Evolutionary conservation across 1,140 invertebrate genomes (phyloP).

Genomic region (Brachionus plicatilis): DNA sequence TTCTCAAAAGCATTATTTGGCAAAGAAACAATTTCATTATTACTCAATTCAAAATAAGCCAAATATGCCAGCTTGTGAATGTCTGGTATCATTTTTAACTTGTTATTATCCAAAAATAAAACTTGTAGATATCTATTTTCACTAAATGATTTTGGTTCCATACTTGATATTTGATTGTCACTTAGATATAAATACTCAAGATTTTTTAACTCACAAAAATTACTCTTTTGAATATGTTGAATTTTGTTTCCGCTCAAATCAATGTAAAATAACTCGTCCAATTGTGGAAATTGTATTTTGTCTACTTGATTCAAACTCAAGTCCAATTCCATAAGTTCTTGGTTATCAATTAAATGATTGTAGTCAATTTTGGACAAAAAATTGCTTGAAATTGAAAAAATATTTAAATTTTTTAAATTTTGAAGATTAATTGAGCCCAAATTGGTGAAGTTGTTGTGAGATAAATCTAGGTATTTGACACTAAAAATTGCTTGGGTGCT

Average conservation of each 20-base stretch:
- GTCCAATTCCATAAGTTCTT: neutral
- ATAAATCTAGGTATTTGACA: neutral
- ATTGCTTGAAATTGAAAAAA: neutral
- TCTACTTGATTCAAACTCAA: neutral
- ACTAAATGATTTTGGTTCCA: neutral
- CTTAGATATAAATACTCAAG: neutral
- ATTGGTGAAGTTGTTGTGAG: neutral
- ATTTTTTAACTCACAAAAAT: neutral
- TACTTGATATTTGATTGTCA: neutral
- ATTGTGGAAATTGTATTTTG: neutral
- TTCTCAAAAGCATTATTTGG: slow-evolving; percentile 5
- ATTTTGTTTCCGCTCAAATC: neutral
- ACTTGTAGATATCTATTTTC: neutral
- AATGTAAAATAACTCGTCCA: neutral
- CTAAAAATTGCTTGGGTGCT: neutral
- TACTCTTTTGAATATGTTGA: neutral
- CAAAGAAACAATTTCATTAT: neutral
- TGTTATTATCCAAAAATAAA: neutral
- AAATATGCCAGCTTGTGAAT: neutral
- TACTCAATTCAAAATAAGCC: neutral
- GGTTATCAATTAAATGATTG: neutral
- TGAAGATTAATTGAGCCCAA: neutral
- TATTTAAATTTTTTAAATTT: neutral
- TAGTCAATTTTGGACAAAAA: neutral
- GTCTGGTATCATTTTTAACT: neutral